A percentile compares a stretch with the other conserved stretches of the same genome.
Evolutionary conservation across 2,113 vertebrate genomes (phyloP).

Genomic region (Perca flavescens): DNA sequence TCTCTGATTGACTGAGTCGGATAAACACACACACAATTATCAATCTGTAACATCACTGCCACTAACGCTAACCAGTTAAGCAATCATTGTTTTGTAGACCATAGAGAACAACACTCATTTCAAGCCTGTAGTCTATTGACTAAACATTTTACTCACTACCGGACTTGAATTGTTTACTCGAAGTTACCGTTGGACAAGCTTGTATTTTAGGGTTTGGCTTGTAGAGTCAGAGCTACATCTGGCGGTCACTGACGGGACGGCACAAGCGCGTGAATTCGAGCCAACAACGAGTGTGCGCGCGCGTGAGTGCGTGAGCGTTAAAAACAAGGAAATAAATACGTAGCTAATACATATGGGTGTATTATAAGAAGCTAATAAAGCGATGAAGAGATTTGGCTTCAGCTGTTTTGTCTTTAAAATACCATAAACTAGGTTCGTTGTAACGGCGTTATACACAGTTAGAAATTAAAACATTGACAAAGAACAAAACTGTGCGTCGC

Average conservation of each 20-base stretch:
- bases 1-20: neutral
- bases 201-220: neutral
- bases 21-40: neutral
- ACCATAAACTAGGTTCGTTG: neutral
- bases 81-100: neutral
- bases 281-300: no score
- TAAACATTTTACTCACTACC: neutral
- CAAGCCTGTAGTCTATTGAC: neutral
- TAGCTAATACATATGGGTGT: no score
- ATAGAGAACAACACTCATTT: neutral
- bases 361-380: neutral
- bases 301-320: neutral
- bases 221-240: constrained; percentile 32
- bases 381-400: neutral
- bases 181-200: neutral
- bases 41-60: neutral
- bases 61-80: neutral
- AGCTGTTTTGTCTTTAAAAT: neutral
- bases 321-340: neutral
- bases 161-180: neutral
- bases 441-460: neutral
- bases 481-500: constrained; percentile 13
- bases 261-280: neutral
- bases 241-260: neutral
- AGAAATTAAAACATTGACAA: neutral